Evolutionary conservation across 1,140 invertebrate genomes (phyloP).

Genomic region (Hestina assimilis): DNA sequence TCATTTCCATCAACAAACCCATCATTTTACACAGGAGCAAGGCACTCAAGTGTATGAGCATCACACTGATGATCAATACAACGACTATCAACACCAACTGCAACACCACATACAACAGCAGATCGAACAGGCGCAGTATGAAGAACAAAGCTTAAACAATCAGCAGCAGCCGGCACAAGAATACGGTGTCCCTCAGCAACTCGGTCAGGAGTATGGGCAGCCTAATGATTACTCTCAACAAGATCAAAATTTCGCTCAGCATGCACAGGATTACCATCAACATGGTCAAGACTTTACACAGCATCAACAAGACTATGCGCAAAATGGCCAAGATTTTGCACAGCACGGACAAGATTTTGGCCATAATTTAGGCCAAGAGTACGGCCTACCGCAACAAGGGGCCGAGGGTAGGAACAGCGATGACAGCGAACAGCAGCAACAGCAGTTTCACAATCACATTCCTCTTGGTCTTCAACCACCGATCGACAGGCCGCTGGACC

Average conservation of each 20-base stretch:
- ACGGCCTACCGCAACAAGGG: slow-evolving; percentile 48
- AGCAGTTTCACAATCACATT: slow-evolving; percentile 64
- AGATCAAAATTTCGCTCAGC: slow-evolving; percentile 46
- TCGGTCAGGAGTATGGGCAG: slow-evolving; percentile 42
- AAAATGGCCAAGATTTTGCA: slow-evolving; percentile 47
- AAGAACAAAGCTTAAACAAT: slow-evolving; percentile 51
- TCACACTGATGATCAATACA: slow-evolving; percentile 53
- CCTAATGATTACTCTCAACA: slow-evolving; percentile 40
- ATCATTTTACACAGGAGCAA: slow-evolving; percentile 61
- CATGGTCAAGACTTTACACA: slow-evolving; percentile 46
- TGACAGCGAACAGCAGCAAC: slow-evolving; percentile 33
- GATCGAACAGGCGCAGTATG: slow-evolving; percentile 63
- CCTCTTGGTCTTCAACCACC: slow-evolving; percentile 64
- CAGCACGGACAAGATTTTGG: slow-evolving; percentile 44
- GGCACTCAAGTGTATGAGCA: slow-evolving; percentile 63
- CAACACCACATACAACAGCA: slow-evolving; percentile 67
- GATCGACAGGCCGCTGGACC: slow-evolving; percentile 60
- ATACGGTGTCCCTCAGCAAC: slow-evolving; percentile 48
- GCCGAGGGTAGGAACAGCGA: slow-evolving; percentile 49
- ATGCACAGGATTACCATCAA: slow-evolving; percentile 29
- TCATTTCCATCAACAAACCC: slow-evolving; percentile 42
- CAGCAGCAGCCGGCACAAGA: slow-evolving; percentile 53
- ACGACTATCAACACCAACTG: slow-evolving; percentile 57
- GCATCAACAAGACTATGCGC: slow-evolving; percentile 39
- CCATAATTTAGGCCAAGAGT: slow-evolving; percentile 41